These are phyloP conservation scores for Diceros bicornis DNA, from an alignment of 2,797 vertebrate species.

Conservation along the genomic window DNA sequence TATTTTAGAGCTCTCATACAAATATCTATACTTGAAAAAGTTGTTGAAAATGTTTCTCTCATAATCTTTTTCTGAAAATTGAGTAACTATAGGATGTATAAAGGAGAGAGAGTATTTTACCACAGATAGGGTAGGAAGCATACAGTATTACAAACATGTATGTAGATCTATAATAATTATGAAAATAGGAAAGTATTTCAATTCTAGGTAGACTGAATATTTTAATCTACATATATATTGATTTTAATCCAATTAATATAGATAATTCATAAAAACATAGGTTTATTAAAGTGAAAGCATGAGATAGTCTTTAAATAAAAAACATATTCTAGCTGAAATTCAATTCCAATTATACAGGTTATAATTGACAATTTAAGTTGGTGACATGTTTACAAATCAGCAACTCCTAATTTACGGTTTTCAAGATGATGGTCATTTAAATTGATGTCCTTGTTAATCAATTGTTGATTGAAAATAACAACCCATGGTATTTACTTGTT, in stretches of 20 bases:
- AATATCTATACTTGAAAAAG: background rate
- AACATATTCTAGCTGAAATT: background rate
- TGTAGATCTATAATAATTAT: background rate
- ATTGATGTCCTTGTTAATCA: background rate
- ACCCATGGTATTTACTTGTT: slow-evolving; percentile 51
- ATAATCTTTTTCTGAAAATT: background rate
- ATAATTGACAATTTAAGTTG: slow-evolving; percentile 17
- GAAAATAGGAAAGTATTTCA: background rate
- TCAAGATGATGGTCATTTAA: slow-evolving; percentile 33
- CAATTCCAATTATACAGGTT: slow-evolving; percentile 10
- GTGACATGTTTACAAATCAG: slow-evolving; percentile 7
- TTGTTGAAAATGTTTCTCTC: background rate
- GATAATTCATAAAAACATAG: background rate
- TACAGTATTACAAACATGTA: background rate
- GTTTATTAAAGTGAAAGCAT: slow-evolving; percentile 50
- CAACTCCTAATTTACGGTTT: slow-evolving; percentile 42
- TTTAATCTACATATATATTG: background rate
- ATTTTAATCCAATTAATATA: slow-evolving; percentile 18
- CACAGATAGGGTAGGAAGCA: background rate
- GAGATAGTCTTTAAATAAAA: background rate
- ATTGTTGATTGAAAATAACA: slow-evolving; percentile 71
- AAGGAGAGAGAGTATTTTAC: background rate
- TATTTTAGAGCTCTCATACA: background rate
- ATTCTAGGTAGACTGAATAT: background rate
- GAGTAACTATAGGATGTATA: background rate